phyloP scores from a whole-genome alignment of 1,140 invertebrate genomes.

The Polypedilum vanderplanki region DNA sequence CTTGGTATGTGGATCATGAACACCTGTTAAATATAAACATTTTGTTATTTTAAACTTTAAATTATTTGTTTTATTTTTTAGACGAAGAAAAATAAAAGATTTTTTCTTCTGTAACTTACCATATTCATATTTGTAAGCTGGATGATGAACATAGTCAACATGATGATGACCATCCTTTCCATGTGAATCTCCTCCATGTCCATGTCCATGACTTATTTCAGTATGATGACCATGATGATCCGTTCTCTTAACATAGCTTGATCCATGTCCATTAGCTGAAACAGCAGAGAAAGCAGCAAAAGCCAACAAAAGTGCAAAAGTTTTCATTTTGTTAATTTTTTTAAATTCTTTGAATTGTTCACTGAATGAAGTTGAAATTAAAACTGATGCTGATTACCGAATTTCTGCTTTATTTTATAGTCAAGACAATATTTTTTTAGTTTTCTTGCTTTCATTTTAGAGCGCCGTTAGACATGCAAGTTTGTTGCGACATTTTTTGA shows the following conservation, averaged over 20 bases:
- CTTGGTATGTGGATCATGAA: slow-evolving; percentile 47
- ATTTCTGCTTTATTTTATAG: background rate
- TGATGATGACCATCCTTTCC: slow-evolving; percentile 32
- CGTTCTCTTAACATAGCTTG: slow-evolving; percentile 14
- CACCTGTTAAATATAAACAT: too few relatives aligned
- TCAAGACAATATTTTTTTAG: background rate
- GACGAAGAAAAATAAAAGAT: too few relatives aligned
- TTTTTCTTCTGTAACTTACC: too few relatives aligned
- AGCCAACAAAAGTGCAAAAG: background rate
- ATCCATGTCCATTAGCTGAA: slow-evolving; percentile 15
- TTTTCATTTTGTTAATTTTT: background rate
- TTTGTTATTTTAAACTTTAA: too few relatives aligned
- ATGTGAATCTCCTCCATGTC: slow-evolving; percentile 31
- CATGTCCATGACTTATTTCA: slow-evolving; percentile 30
- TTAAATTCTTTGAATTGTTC: background rate
- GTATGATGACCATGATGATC: slow-evolving; percentile 28
- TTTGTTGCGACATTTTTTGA: background rate
- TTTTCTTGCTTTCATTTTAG: background rate
- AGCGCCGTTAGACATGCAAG: background rate
- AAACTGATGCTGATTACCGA: slow-evolving; percentile 15
- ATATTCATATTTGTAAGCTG: slow-evolving; percentile 46
- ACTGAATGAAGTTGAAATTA: slow-evolving; percentile 16
- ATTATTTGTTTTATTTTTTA: too few relatives aligned
- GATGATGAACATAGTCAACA: slow-evolving; percentile 35
- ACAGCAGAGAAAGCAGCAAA: background rate